Percentiles rank a stretch among this genome's conserved stretches.
Conservation (phyloP, 2,113 vertebrate genomes). For the cat (Felis catus) region F.catus_Fca126_mat1.0 CM031419.1:200801501-200802000, state of each 20-base stretch:
- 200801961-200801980: not conserved
- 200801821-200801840: not conserved
- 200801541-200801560: not conserved
- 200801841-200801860: not conserved
- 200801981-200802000: not conserved
- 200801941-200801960: not conserved
- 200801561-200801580: not conserved
- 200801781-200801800: not conserved
- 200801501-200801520: not conserved
- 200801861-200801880: not conserved
- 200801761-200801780: not conserved
- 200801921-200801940: not conserved
- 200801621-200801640: not conserved
- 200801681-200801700: not conserved
- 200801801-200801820: not conserved
- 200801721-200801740: not conserved
- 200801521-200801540: not conserved
- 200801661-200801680: not conserved
- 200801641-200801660: not conserved
- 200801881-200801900: not conserved
- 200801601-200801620: not conserved
- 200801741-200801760: not conserved
- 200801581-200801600: not conserved
- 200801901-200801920: not conserved
- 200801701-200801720: not conserved